Evolutionary conservation across 2,888 invertebrate genomes (phyloP).

Genomic region (Isoperla grammatica): DNA sequence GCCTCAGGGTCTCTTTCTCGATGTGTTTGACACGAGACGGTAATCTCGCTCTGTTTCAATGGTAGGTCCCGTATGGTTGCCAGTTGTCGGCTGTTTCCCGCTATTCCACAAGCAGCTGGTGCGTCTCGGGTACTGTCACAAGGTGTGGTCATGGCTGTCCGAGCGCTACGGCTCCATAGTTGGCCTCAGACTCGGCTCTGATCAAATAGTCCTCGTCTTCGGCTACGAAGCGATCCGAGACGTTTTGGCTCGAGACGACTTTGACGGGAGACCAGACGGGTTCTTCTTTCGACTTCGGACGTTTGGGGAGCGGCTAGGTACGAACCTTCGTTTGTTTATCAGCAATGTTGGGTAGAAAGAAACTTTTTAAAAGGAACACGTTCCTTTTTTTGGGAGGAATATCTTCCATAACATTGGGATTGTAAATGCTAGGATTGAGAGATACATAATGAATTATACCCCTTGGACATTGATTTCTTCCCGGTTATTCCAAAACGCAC

Average conservation of each 20-base stretch:
- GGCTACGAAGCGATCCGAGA: constrained; percentile 57
- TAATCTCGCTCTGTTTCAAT: background rate
- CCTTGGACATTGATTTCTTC: too few relatives aligned
- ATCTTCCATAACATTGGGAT: too few relatives aligned
- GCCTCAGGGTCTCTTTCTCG: too few relatives aligned
- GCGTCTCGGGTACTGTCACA: constrained; percentile 49
- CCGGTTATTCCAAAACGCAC: too few relatives aligned
- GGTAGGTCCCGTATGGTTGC: constrained; percentile 53
- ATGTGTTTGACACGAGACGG: background rate
- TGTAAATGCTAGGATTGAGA: too few relatives aligned
- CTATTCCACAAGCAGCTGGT: constrained; percentile 38
- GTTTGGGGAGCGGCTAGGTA: constrained; percentile 61
- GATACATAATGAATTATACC: too few relatives aligned
- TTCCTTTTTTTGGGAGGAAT: too few relatives aligned
- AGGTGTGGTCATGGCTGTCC: constrained; percentile 55
- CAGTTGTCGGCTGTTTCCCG: constrained; percentile 50
- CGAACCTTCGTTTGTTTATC: constrained; percentile 24
- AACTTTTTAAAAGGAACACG: too few relatives aligned
- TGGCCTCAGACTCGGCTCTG: constrained; percentile 59
- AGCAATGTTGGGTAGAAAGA: too few relatives aligned
- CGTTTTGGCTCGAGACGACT: constrained; percentile 55
- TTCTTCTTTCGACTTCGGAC: constrained; percentile 62
- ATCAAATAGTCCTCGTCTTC: constrained; percentile 56
- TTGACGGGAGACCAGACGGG: constrained; percentile 64
- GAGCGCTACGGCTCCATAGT: constrained; percentile 57